Conservation (phyloP, 2,113 vertebrate species). For the Vombatus ursinus region DNA sequence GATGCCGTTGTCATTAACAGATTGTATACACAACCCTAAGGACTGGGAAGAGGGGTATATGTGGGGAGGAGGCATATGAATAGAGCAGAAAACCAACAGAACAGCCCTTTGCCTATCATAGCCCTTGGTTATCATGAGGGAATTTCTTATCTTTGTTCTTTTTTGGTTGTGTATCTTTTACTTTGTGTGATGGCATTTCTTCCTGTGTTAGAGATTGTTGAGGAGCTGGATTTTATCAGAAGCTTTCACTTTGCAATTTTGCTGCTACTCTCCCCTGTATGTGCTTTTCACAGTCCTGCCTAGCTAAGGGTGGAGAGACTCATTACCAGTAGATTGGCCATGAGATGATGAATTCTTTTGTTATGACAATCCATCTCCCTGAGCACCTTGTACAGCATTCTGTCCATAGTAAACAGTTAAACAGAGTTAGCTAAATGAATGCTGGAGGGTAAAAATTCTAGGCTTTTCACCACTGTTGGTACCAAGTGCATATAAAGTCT, state of each 20-base stretch:
- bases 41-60: neutral
- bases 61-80: neutral
- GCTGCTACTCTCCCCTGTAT: neutral
- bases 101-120: neutral
- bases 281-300: neutral
- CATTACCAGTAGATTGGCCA: neutral
- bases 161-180: neutral
- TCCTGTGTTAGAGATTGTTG: neutral
- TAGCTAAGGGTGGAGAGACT: neutral
- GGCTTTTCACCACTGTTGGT: neutral
- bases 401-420: neutral
- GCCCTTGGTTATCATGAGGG: neutral
- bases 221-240: neutral
- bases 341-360: neutral
- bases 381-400: neutral
- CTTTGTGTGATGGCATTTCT: neutral
- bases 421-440: neutral
- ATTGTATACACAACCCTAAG: neutral
- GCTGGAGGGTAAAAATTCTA: neutral
- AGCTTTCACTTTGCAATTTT: neutral
- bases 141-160: neutral
- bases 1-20: neutral
- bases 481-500: constrained; percentile 42
- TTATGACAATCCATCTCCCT: neutral
- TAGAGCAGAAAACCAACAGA: neutral